These are phyloP conservation scores for Drosophila kohkoa DNA, from an alignment of 1,140 invertebrate species.

Conservation along the genomic window DNA sequence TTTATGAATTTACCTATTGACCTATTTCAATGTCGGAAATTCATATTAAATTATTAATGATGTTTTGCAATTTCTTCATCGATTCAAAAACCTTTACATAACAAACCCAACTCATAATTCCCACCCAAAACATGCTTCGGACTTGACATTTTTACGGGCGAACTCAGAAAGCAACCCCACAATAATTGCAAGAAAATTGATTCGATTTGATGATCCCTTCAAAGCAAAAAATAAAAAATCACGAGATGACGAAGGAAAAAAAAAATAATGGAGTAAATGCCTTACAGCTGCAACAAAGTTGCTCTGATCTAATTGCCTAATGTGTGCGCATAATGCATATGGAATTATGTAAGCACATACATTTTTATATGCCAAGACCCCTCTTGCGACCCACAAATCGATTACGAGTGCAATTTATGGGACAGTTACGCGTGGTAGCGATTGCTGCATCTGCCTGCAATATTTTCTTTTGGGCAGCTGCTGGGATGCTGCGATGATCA, in stretches of 20 bases:
- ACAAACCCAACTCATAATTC: slow-evolving; percentile 36
- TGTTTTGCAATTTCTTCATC: not conserved
- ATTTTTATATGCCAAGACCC: slow-evolving; percentile 7
- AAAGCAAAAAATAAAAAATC: slow-evolving; percentile 29
- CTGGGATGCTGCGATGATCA: slow-evolving; percentile 12
- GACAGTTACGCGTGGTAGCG: slow-evolving; percentile 49
- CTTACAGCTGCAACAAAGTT: slow-evolving; percentile 50
- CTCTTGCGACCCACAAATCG: slow-evolving; percentile 54
- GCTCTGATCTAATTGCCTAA: slow-evolving; percentile 65
- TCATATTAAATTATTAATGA: not conserved
- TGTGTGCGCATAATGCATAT: slow-evolving; percentile 63
- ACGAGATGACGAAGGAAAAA: slow-evolving; percentile 13
- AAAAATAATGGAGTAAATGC: slow-evolving; percentile 2
- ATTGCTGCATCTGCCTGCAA: slow-evolving; percentile 38
- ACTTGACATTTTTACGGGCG: slow-evolving; percentile 25
- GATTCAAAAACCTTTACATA: not conserved
- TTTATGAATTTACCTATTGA: not conserved
- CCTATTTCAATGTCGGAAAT: not conserved
- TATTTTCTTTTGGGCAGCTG: slow-evolving; percentile 43
- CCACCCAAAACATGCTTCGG: slow-evolving; percentile 1
- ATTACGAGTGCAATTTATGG: slow-evolving; percentile 73
- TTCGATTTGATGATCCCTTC: slow-evolving; percentile 65
- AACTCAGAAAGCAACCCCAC: slow-evolving; percentile 36
- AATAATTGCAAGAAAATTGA: slow-evolving; percentile 66
- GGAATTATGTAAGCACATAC: slow-evolving; percentile 56